Conservation (phyloP, 2,797 vertebrate genomes). For the Sebastes trivittatus region DNA sequence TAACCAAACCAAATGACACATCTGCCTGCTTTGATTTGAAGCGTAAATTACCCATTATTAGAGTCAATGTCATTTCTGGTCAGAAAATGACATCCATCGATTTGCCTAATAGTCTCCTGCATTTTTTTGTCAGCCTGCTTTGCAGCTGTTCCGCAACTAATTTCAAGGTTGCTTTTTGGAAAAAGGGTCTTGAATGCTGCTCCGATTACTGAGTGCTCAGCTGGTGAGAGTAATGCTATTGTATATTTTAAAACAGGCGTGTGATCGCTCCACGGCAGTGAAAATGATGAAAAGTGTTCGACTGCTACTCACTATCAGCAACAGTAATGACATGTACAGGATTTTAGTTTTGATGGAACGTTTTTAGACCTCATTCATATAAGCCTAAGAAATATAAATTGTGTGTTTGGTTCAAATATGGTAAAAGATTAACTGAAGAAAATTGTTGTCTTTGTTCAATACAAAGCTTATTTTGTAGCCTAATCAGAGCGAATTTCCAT, state of each 20-base stretch:
- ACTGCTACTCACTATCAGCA: not conserved
- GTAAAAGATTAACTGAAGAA: not conserved
- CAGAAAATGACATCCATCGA: constrained; percentile 34
- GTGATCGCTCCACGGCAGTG: not conserved
- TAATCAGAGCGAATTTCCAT: not conserved
- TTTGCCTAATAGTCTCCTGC: constrained; percentile 1
- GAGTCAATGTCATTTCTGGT: constrained; percentile 12
- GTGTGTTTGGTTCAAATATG: not conserved
- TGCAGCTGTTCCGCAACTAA: constrained; percentile 39
- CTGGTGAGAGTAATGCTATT: not conserved
- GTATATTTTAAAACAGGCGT: not conserved
- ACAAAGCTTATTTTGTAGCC: not conserved
- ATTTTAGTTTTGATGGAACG: not conserved
- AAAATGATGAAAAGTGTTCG: not conserved
- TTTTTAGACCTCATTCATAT: not conserved
- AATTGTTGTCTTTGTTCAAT: not conserved
- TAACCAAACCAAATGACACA: constrained; percentile 30
- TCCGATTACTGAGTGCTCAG: constrained; percentile 1
- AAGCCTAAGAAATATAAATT: not conserved
- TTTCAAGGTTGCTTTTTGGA: constrained; percentile 15
- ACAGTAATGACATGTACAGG: not conserved
- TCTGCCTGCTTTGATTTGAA: constrained; percentile 17
- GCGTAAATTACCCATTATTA: constrained; percentile 25
- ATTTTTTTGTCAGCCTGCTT: constrained; percentile 1
- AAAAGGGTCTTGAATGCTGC: not conserved